phyloP scores from a whole-genome alignment of 2,113 vertebrate genomes.

The Plecotus auritus region DNA sequence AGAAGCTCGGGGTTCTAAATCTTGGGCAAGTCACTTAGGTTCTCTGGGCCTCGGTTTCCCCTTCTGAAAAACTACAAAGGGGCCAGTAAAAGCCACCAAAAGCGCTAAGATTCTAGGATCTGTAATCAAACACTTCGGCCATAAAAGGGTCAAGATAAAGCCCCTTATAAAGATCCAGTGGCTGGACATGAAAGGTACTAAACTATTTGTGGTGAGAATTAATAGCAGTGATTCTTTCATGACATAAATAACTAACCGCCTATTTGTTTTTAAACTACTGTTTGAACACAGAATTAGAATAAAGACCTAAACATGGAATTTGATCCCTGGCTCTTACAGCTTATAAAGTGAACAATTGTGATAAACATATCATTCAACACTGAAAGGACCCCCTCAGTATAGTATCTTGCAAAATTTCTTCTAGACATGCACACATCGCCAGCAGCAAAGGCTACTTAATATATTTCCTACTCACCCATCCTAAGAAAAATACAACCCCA shows the following conservation, averaged over 20 bases:
- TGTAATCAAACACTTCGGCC: not conserved
- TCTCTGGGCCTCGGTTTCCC: not conserved
- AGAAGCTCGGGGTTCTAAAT: not conserved
- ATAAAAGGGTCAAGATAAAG: not conserved
- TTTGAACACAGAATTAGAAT: not conserved
- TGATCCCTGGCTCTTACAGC: not conserved
- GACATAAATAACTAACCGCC: not conserved
- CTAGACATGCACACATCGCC: not conserved
- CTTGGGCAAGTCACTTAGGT: not conserved
- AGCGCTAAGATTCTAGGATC: not conserved
- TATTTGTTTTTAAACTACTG: not conserved
- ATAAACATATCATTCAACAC: not conserved
- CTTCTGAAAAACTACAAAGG: not conserved
- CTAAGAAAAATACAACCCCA: conserved; percentile 31
- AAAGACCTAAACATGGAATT: not conserved
- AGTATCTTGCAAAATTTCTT: not conserved
- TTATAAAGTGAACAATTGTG: not conserved
- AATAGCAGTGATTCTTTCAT: not conserved
- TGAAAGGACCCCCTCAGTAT: not conserved
- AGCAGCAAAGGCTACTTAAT: not conserved
- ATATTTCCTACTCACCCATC: not conserved
- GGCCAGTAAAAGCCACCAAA: not conserved
- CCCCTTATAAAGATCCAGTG: not conserved
- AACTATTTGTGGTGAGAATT: not conserved
- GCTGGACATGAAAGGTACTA: not conserved